Conservation (phyloP, 2,113 vertebrate species). For the Anarhynchus alexandrinus region DNA sequence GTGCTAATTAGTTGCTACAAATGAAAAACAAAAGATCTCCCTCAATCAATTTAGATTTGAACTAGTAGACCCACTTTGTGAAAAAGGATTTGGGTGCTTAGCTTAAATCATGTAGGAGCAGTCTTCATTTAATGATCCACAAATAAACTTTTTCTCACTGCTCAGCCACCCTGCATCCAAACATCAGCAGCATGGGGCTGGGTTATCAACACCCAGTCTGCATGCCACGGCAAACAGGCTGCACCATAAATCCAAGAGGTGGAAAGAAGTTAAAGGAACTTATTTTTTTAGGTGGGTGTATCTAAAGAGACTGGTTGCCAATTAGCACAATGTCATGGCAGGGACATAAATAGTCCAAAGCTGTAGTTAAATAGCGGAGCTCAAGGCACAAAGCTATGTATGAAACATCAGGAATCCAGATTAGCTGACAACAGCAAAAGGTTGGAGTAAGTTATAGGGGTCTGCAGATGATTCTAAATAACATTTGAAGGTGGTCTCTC, state of each 20-base stretch:
- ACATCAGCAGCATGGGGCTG: background rate
- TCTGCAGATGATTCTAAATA: background rate
- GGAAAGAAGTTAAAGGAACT: background rate
- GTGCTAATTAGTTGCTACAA: background rate
- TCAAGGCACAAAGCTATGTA: background rate
- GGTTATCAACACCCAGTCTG: background rate
- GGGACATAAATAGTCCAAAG: background rate
- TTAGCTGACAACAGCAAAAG: background rate
- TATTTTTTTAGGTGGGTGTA: background rate
- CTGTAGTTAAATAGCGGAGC: background rate
- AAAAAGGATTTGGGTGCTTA: background rate
- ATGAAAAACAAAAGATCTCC: background rate
- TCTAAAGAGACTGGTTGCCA: background rate
- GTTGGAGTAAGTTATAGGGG: background rate
- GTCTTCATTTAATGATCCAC: background rate
- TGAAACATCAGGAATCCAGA: background rate
- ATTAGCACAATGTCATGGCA: background rate
- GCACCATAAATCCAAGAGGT: background rate
- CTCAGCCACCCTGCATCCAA: background rate
- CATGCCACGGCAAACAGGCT: background rate
- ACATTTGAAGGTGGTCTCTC: background rate
- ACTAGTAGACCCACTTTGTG: background rate
- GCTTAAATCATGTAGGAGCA: background rate
- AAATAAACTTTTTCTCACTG: background rate
- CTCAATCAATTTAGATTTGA: background rate